phyloP scores from a whole-genome alignment of 2,888 invertebrate genomes.

The Aplocera efformata region DNA sequence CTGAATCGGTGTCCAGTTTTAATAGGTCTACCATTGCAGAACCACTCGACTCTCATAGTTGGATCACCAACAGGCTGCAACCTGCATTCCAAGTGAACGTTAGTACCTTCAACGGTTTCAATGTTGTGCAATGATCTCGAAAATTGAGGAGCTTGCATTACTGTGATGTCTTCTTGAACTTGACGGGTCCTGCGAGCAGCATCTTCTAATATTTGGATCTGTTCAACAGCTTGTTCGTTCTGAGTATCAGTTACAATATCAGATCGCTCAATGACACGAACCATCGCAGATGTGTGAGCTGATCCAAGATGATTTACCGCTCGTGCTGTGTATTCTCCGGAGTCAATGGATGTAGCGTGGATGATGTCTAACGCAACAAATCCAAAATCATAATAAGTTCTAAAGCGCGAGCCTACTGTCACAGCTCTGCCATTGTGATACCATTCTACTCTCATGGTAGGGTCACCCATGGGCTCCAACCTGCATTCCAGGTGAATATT shows the following conservation, averaged over 20 bases:
- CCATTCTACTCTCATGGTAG: conserved; percentile 97
- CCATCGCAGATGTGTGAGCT: conserved; percentile 94
- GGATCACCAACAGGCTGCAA: conserved; percentile 94
- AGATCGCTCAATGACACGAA: conserved; percentile 90
- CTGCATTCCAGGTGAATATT: conserved; percentile 95
- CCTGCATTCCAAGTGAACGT: conserved; percentile 95
- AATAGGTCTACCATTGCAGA: conserved; percentile 95
- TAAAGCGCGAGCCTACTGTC: conserved; percentile 94
- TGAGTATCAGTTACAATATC: conserved; percentile 93
- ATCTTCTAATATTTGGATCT: conserved; percentile 94
- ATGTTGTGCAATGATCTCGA: conserved; percentile 93
- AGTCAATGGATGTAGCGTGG: conserved; percentile 95
- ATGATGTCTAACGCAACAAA: conserved; percentile 98
- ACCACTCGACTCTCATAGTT: conserved; percentile 97
- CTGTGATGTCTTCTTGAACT: conserved; percentile 89
- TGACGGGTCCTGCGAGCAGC: conserved; percentile 85
- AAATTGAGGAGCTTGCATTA: conserved; percentile 93
- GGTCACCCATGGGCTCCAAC: conserved; percentile 96
- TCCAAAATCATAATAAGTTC: conserved; percentile 97
- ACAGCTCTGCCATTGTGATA: conserved; percentile 95
- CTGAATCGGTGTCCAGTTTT: conserved; percentile 96
- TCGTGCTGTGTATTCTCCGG: conserved; percentile 96
- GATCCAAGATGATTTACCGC: conserved; percentile 96
- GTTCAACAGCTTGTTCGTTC: conserved; percentile 94
- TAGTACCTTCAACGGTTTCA: conserved; percentile 94